Conservation (phyloP, 2,888 invertebrate species). For the Mythimna lalbum region DNA sequence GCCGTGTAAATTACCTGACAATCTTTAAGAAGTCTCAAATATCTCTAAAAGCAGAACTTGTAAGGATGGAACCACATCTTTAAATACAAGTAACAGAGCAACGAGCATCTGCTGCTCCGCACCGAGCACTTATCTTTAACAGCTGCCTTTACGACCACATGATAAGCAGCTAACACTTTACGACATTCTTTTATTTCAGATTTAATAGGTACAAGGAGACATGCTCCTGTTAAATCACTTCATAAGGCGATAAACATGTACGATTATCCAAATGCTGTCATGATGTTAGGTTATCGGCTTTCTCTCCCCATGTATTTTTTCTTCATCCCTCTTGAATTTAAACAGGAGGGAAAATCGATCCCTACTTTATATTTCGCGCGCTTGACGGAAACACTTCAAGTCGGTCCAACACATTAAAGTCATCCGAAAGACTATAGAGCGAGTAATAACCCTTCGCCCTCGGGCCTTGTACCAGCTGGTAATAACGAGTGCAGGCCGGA, state of each 20-base stretch:
- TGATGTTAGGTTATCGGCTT: neutral
- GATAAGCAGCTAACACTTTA: constrained; percentile 42
- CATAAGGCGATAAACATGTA: neutral
- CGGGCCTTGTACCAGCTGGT: constrained; percentile 60
- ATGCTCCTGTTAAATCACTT: neutral
- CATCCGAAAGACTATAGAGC: constrained; percentile 34
- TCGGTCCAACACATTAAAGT: constrained; percentile 33
- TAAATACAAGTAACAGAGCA: constrained; percentile 5
- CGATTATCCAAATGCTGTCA: neutral
- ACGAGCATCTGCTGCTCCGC: constrained; percentile 18
- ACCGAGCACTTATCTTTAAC: constrained; percentile 41
- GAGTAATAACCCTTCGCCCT: constrained; percentile 51
- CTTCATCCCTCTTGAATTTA: neutral
- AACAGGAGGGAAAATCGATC: neutral
- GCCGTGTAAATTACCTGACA: neutral
- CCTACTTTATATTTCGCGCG: neutral
- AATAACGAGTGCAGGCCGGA: constrained; percentile 71
- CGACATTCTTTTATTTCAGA: constrained; percentile 38
- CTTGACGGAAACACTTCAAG: constrained; percentile 25
- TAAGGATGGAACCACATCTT: neutral
- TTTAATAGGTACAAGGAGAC: constrained; percentile 11
- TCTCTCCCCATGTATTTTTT: neutral
- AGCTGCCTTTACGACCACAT: constrained; percentile 33
- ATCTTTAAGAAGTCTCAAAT: neutral
- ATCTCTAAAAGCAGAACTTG: neutral